phyloP scores from a whole-genome alignment of 2,113 vertebrate species.

The Syngnathus scovelli region DNA sequence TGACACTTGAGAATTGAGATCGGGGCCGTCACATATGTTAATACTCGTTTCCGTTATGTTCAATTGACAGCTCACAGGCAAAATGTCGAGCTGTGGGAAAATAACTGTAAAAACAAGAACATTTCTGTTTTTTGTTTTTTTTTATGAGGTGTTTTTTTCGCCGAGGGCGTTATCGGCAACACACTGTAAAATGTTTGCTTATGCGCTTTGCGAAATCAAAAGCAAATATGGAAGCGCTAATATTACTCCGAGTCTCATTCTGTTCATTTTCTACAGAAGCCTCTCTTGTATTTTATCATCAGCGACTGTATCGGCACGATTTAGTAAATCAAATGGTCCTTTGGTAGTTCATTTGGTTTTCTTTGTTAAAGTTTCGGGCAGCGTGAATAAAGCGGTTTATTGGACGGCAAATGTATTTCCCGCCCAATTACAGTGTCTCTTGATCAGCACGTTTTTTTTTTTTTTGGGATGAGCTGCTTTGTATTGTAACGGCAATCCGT shows the following conservation, averaged over 20 bases:
- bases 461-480: conserved; percentile 34
- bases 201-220: conserved; percentile 41
- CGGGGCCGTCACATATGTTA: not conserved
- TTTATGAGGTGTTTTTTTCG: conserved; percentile 6
- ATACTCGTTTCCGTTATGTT: conserved; percentile 23
- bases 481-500: conserved; percentile 27
- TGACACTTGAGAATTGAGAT: conserved; percentile 56
- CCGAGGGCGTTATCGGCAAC: conserved; percentile 46
- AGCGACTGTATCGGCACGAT: conserved; percentile 35
- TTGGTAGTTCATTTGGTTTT: conserved; percentile 47
- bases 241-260: conserved; percentile 41
- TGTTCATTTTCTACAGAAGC: conserved; percentile 28
- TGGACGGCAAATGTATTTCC: conserved; percentile 23
- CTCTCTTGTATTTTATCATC: conserved; percentile 29
- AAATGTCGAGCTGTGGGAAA: conserved; percentile 61
- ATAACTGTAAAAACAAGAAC: conserved; percentile 30
- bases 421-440: conserved; percentile 19
- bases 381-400: conserved; percentile 32
- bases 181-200: conserved; percentile 55
- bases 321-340: conserved; percentile 30
- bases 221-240: conserved; percentile 36
- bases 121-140: too few relatives aligned
- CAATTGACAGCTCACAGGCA: conserved; percentile 41
- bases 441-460: conserved; percentile 20
- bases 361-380: conserved; percentile 18